Conservation (phyloP, 2,113 vertebrate genomes). For the Tupaia chinensis region DNA sequence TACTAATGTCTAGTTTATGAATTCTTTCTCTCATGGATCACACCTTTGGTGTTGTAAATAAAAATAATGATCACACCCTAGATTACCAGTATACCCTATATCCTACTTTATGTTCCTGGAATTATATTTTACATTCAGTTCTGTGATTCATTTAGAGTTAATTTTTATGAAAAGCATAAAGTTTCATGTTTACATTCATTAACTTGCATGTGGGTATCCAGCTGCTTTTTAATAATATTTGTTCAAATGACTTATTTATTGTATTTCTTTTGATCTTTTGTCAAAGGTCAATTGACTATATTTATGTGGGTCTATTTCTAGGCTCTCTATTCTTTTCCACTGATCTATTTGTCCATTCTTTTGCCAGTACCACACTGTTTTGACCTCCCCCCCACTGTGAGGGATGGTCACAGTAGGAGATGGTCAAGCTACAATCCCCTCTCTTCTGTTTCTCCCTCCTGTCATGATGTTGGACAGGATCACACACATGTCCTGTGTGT, state of each 20-base stretch:
- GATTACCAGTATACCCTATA: too few species aligned
- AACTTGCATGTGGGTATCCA: not conserved
- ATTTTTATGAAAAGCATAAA: not conserved
- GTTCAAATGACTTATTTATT: not conserved
- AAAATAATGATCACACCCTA: not conserved
- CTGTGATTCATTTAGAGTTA: not conserved
- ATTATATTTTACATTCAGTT: not conserved
- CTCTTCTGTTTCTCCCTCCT: too few species aligned
- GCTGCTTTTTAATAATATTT: not conserved
- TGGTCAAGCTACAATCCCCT: too few species aligned
- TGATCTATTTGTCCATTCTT: not conserved
- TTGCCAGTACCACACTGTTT: not conserved
- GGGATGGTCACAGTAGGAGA: too few species aligned
- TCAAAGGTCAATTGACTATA: not conserved
- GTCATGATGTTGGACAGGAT: too few species aligned
- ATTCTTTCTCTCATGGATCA: not conserved
- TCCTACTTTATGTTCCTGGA: not conserved
- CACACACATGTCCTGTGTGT: too few species aligned
- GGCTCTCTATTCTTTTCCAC: not conserved
- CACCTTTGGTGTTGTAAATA: not conserved
- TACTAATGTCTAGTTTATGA: not conserved
- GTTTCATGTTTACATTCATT: not conserved
- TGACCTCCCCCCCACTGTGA: too few species aligned
- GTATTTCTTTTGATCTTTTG: not conserved
- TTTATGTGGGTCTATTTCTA: not conserved